Percentiles rank a stretch among this genome's conserved stretches.
Conservation (phyloP, 2,888 invertebrate species). For the Acleris laterana region DNA sequence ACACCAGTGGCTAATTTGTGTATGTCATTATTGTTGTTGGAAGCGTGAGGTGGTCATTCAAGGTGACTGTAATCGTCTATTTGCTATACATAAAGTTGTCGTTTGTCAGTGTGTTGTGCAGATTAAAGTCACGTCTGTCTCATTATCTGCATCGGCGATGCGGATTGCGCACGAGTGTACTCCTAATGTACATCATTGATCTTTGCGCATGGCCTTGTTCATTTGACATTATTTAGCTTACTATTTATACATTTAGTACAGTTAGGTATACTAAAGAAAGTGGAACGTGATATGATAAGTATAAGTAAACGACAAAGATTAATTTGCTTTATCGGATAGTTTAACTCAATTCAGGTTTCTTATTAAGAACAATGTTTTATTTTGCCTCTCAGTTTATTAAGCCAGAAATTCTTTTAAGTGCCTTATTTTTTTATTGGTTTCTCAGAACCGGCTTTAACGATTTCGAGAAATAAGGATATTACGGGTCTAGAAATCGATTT, state of each 20-base stretch:
- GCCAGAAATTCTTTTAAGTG: too few relatives aligned
- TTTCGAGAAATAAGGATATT: too few relatives aligned
- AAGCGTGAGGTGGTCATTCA: slow-evolving; percentile 3
- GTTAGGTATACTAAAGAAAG: slow-evolving; percentile 1
- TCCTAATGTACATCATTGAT: slow-evolving; percentile 16
- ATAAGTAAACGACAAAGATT: too few relatives aligned
- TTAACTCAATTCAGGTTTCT: too few relatives aligned
- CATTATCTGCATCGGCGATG: slow-evolving; percentile 56
- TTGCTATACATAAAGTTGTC: slow-evolving; percentile 17
- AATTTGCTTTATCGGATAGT: too few relatives aligned
- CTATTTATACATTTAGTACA: neutral
- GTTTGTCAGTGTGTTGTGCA: slow-evolving; percentile 37
- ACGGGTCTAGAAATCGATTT: too few relatives aligned
- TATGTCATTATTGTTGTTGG: too few relatives aligned
- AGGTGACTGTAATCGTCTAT: slow-evolving; percentile 23
- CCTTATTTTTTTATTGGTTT: too few relatives aligned
- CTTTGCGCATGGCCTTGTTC: slow-evolving; percentile 9
- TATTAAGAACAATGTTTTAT: too few relatives aligned
- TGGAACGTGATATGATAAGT: neutral
- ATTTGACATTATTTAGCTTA: neutral
- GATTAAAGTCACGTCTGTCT: slow-evolving; percentile 62
- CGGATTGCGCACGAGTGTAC: slow-evolving; percentile 8
- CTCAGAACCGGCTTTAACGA: too few relatives aligned
- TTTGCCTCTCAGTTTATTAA: too few relatives aligned
- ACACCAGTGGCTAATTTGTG: too few relatives aligned